Percentiles rank a stretch among this genome's conserved stretches.
These are phyloP conservation scores for Pseudeuparius sepicola DNA, from an alignment of 2,888 invertebrate species.

Conservation along the genomic window DNA sequence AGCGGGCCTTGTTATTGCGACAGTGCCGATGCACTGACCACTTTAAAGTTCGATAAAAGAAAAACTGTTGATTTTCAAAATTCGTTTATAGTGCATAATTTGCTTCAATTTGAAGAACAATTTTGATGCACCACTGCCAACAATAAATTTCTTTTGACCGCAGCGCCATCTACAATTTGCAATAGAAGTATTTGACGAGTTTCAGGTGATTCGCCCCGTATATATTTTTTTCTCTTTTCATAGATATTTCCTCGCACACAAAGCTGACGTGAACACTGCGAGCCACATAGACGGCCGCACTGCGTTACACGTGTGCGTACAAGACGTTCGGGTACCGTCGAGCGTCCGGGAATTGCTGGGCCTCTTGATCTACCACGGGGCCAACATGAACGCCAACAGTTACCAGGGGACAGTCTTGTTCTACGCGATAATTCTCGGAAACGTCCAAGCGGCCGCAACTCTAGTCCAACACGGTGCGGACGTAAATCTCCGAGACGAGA, in stretches of 20 bases:
- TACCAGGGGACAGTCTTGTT: conserved; percentile 38
- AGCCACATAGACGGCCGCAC: conserved; percentile 37
- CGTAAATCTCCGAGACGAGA: conserved; percentile 49
- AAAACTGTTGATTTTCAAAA: too few relatives aligned
- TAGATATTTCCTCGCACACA: conserved; percentile 26
- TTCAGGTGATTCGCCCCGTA: conserved; percentile 4
- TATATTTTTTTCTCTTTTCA: conserved; percentile 9
- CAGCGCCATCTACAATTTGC: too few relatives aligned
- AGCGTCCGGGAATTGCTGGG: conserved; percentile 46
- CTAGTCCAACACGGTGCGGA: conserved; percentile 54
- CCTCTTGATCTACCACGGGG: conserved; percentile 33
- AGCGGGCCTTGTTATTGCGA: too few relatives aligned
- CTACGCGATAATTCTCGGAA: conserved; percentile 34
- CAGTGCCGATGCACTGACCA: too few relatives aligned
- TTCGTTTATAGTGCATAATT: too few relatives aligned
- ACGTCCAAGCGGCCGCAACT: conserved; percentile 43
- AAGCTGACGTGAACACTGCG: conserved; percentile 34
- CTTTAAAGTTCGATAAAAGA: too few relatives aligned
- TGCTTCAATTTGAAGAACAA: too few relatives aligned
- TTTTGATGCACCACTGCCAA: too few relatives aligned
- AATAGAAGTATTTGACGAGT: too few relatives aligned
- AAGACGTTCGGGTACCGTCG: conserved; percentile 43
- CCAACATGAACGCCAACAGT: conserved; percentile 34
- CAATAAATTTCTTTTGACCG: too few relatives aligned
- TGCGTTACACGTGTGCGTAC: conserved; percentile 53